A percentile compares a stretch with the other conserved stretches of the same genome.
Conservation (phyloP, 1,140 invertebrate genomes). For the Zelostemma sp. region DNA sequence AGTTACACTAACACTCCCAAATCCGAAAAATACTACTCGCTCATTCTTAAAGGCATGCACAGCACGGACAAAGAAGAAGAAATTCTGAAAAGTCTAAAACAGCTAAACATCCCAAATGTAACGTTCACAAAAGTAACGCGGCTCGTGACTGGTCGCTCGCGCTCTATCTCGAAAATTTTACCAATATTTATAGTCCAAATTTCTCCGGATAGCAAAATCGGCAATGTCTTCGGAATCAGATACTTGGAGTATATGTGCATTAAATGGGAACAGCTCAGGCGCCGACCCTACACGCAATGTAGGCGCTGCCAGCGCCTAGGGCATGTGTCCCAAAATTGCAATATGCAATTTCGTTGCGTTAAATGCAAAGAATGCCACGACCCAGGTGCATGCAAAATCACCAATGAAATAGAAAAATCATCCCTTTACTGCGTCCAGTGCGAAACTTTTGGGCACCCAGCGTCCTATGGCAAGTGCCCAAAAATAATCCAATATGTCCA, state of each 20-base stretch:
- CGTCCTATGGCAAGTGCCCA: slow-evolving; percentile 41
- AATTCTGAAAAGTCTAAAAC: too few species aligned
- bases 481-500: neutral
- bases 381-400: neutral
- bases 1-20: too few species aligned
- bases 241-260: slow-evolving; percentile 12
- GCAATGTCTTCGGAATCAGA: neutral
- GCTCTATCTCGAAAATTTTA: too few species aligned
- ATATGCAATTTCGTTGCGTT: slow-evolving; percentile 9
- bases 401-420: neutral
- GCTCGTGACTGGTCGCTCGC: neutral
- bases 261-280: slow-evolving; percentile 12
- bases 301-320: slow-evolving; percentile 13
- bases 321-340: neutral
- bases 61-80: too few species aligned
- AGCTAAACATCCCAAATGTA: too few species aligned
- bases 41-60: too few species aligned
- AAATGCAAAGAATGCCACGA: neutral
- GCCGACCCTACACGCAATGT: slow-evolving; percentile 12
- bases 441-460: slow-evolving; percentile 35
- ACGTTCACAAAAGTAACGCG: too few species aligned
- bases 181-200: slow-evolving; percentile 10
- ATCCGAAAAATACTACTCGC: too few species aligned
- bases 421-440: slow-evolving; percentile 28
- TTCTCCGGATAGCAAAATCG: slow-evolving; percentile 2